phyloP scores from a whole-genome alignment of 1,140 invertebrate genomes.

The Drosophila triauraria region DNA sequence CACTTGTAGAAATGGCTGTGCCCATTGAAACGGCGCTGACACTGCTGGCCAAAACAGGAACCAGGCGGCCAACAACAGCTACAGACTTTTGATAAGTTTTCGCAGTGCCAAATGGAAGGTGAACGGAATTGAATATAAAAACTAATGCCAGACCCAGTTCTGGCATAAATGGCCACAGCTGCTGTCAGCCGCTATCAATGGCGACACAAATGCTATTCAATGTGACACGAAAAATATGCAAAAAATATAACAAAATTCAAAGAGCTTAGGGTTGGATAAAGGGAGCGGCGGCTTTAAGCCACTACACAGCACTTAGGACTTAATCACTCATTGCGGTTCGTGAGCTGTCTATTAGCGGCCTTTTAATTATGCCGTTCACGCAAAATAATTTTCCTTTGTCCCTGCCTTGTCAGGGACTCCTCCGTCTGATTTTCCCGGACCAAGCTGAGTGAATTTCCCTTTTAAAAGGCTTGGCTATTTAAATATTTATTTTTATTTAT shows the following conservation, averaged over 20 bases:
- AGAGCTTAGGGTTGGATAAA: conserved; percentile 2
- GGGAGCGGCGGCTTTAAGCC: neutral
- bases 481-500: conserved; percentile 56
- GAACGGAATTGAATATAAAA: conserved; percentile 70
- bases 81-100: conserved; percentile 61
- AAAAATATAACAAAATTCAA: neutral
- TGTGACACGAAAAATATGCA: conserved; percentile 2
- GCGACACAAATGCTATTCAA: conserved; percentile 43
- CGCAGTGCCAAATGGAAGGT: conserved; percentile 51
- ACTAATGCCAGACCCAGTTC: conserved; percentile 57
- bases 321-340: conserved; percentile 9
- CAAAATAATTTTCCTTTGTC: conserved; percentile 47
- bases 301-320: conserved; percentile 8
- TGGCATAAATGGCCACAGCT: conserved; percentile 55
- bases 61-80: conserved; percentile 14
- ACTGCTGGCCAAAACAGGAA: conserved; percentile 39
- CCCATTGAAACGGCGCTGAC: conserved; percentile 37
- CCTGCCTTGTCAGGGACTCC: conserved; percentile 18
- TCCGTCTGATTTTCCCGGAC: conserved; percentile 15
- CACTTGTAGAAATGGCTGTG: conserved; percentile 46
- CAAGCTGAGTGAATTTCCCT: conserved; percentile 1
- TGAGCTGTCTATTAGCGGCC: conserved; percentile 13
- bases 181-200: conserved; percentile 34
- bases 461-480: conserved; percentile 49
- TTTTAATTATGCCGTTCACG: conserved; percentile 62